Conservation (phyloP, 1,140 invertebrate species). For the Acromyrmex charruanus region DNA sequence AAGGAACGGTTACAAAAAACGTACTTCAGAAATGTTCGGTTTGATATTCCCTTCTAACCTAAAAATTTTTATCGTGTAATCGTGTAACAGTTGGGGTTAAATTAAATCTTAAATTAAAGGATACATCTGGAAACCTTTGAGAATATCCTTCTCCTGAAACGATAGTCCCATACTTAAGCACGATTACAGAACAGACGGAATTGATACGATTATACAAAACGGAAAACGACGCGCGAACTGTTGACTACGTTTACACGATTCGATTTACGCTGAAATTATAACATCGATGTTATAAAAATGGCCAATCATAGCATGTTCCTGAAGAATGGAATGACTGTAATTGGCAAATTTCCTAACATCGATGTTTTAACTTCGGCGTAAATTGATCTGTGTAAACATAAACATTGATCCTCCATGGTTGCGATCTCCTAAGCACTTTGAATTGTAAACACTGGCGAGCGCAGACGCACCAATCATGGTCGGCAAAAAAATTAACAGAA, state of each 20-base stretch:
- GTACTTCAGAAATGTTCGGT: not conserved
- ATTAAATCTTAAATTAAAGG: conserved; percentile 66
- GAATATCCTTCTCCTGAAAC: conserved; percentile 89
- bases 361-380: no score
- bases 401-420: conserved; percentile 12
- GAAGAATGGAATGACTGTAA: no score
- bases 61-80: no score
- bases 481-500: no score
- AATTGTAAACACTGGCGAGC: conserved; percentile 20
- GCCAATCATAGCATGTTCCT: no score
- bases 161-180: conserved; percentile 80
- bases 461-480: not conserved
- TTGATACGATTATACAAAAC: conserved; percentile 9
- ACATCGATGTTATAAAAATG: no score
- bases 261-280: not conserved
- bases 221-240: no score
- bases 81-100: not conserved
- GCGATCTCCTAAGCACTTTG: not conserved
- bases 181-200: not conserved
- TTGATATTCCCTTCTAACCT: conserved; percentile 34
- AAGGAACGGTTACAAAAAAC: not conserved
- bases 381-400: not conserved
- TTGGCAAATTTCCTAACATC: no score
- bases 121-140: conserved; percentile 92
- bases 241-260: no score